A percentile compares a stretch with the other conserved stretches of the same genome.
phyloP scores from a whole-genome alignment of 2,797 vertebrate genomes.

The Urosaurus nigricauda region DNA sequence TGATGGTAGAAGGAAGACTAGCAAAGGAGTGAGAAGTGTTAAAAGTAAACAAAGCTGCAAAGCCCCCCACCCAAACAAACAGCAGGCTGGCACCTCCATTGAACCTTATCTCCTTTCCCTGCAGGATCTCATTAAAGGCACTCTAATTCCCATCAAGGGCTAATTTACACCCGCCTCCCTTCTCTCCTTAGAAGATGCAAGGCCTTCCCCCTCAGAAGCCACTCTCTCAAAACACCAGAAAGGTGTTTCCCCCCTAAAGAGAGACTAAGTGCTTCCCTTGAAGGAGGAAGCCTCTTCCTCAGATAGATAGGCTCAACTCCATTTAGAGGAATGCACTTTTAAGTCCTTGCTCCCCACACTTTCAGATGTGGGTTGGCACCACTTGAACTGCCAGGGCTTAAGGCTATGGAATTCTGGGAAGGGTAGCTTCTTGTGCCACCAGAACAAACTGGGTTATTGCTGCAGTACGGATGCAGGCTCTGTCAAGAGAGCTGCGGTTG shows the following conservation, averaged over 20 bases:
- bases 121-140: conserved; percentile 56
- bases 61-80: conserved; percentile 34
- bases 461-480: too few species aligned
- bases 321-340: too few species aligned
- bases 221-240: not conserved
- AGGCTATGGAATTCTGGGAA: too few species aligned
- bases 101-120: conserved; percentile 48
- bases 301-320: too few species aligned
- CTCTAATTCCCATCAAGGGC: conserved; percentile 43
- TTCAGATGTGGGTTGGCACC: too few species aligned
- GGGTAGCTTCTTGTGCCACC: too few species aligned
- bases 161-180: conserved; percentile 22
- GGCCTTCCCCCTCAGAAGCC: too few species aligned
- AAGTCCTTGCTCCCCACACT: too few species aligned
- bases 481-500: too few species aligned
- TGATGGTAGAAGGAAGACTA: conserved; percentile 27
- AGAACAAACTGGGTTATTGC: too few species aligned
- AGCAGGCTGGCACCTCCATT: conserved; percentile 31
- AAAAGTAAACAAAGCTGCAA: conserved; percentile 53
- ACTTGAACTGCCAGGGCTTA: too few species aligned
- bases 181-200: not conserved
- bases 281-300: not conserved
- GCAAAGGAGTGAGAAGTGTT: conserved; percentile 48
- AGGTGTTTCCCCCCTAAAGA: not conserved
- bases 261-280: not conserved